phyloP scores from a whole-genome alignment of 2,797 vertebrate species.

The Microctenopoma lineatum region DNA sequence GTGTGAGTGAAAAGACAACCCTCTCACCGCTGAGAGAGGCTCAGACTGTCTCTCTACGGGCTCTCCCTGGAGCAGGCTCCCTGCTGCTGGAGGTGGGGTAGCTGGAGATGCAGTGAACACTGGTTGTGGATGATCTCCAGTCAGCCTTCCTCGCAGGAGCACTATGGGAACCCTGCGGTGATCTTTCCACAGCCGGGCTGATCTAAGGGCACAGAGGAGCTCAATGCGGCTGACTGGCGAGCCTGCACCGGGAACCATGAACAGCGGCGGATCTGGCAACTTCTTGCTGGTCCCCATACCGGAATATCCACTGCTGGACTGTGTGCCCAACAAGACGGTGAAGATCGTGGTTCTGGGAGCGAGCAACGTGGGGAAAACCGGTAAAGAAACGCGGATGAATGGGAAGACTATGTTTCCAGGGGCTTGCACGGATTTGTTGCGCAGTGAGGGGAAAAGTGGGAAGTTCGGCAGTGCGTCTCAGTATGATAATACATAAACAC shows the following conservation, averaged over 20 bases:
- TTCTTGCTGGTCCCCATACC: conserved; percentile 94
- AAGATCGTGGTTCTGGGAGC: conserved; percentile 93
- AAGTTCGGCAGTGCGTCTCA: not conserved
- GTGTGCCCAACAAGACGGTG: conserved; percentile 89
- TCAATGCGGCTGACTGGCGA: conserved; percentile 82
- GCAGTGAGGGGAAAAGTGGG: not conserved
- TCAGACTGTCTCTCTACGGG: not conserved
- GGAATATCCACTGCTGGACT: conserved; percentile 88
- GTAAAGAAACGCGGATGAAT: conserved; percentile 63
- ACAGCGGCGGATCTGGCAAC: conserved; percentile 86
- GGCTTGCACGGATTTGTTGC: not conserved
- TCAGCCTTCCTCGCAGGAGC: not conserved
- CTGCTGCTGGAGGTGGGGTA: not conserved
- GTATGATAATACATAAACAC: not conserved
- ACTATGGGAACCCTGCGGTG: conserved; percentile 15
- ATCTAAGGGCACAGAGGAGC: conserved; percentile 44
- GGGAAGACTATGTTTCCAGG: not conserved
- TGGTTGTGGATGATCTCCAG: not conserved
- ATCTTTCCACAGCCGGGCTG: conserved; percentile 26
- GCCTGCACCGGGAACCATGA: conserved; percentile 85
- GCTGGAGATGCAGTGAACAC: not conserved
- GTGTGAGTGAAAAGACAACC: not conserved
- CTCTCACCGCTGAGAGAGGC: not conserved
- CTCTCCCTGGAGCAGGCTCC: not conserved
- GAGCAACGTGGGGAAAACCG: conserved; percentile 93